A percentile compares a stretch with the other conserved stretches of the same genome.
Conservation (phyloP, 2,113 vertebrate species). For the Phyllostomus hastatus region DNA sequence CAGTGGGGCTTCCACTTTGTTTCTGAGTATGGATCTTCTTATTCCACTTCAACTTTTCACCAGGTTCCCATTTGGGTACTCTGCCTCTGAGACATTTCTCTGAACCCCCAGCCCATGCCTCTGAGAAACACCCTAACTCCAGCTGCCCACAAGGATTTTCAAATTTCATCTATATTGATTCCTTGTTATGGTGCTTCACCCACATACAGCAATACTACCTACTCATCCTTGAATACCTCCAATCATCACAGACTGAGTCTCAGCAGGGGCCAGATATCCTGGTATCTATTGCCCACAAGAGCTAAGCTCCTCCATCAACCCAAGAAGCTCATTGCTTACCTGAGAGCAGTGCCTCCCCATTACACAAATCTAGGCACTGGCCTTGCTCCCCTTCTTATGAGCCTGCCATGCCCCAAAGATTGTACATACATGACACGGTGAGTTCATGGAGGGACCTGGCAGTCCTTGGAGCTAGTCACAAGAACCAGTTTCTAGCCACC, state of each 20-base stretch:
- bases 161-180: background rate
- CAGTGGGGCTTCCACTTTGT: background rate
- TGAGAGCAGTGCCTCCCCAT: background rate
- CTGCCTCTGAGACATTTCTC: background rate
- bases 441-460: background rate
- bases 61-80: background rate
- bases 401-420: background rate
- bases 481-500: background rate
- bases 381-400: background rate
- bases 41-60: background rate
- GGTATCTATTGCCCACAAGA: background rate
- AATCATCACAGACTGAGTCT: background rate
- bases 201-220: accelerated
- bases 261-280: background rate
- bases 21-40: background rate
- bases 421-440: background rate
- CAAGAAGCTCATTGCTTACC: background rate
- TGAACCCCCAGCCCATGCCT: background rate
- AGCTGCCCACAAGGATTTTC: background rate
- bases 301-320: background rate
- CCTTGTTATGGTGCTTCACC: background rate
- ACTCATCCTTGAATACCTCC: background rate
- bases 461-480: background rate
- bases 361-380: background rate
- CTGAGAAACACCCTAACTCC: background rate